Conservation (phyloP, 2,113 vertebrate genomes). For the Hemibagrus wyckioides region DNA sequence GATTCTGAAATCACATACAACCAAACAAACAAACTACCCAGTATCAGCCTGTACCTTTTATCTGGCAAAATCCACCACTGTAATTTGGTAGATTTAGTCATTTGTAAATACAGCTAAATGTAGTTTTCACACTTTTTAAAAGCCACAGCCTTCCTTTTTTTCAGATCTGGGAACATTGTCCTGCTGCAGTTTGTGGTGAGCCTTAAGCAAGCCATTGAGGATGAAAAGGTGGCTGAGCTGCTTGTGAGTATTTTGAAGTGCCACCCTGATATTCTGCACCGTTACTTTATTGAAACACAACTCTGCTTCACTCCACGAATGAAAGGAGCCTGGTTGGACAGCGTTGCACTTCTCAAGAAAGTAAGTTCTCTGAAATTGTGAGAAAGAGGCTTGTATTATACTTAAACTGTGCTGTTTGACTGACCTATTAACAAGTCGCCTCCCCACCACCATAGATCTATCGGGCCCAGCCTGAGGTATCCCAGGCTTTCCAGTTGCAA, state of each 20-base stretch:
- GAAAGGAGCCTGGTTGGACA: conserved; percentile 86
- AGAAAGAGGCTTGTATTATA: background rate
- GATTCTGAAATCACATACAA: too few species aligned
- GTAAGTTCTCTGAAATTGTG: conserved; percentile 62
- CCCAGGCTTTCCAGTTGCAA: conserved; percentile 75
- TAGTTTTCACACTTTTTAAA: background rate
- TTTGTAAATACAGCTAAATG: too few species aligned
- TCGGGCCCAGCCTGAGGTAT: conserved; percentile 86
- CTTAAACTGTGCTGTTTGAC: background rate
- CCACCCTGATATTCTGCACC: conserved; percentile 85
- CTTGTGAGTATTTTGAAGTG: conserved; percentile 82
- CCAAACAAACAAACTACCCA: background rate
- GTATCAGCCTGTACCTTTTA: background rate
- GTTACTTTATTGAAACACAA: conserved; percentile 87
- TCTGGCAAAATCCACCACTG: background rate
- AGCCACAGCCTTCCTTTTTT: background rate
- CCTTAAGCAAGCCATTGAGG: conserved; percentile 84
- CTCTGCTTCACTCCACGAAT: conserved; percentile 85
- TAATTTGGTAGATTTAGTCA: too few species aligned
- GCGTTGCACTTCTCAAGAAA: conserved; percentile 87
- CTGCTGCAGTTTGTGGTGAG: conserved; percentile 88
- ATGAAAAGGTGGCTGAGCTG: conserved; percentile 85
- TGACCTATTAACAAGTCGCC: background rate
- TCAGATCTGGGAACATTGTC: conserved; percentile 87
- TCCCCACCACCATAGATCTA: conserved; percentile 83